A percentile compares a stretch with the other conserved stretches of the same genome.
phyloP scores from a whole-genome alignment of 1,140 invertebrate genomes.

The Drosophila gunungcola region DNA sequence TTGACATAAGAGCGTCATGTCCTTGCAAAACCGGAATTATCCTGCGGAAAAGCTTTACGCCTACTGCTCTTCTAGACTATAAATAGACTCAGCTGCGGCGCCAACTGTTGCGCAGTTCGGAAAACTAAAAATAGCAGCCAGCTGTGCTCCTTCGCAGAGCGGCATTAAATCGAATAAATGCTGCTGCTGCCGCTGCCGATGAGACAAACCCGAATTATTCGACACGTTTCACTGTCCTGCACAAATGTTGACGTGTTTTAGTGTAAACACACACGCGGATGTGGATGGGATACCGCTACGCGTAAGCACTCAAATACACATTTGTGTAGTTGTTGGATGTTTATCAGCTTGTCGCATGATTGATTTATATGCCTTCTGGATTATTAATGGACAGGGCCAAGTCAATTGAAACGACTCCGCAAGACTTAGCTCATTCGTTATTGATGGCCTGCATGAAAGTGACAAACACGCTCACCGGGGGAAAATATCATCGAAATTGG shows the following conservation, averaged over 20 bases:
- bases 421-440: slow-evolving; percentile 60
- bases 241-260: slow-evolving; percentile 35
- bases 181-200: background rate
- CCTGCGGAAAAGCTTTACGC: slow-evolving; percentile 34
- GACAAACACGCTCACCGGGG: slow-evolving; percentile 5
- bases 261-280: slow-evolving; percentile 18
- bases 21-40: slow-evolving; percentile 15
- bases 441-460: slow-evolving; percentile 40
- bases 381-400: slow-evolving; percentile 72
- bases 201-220: slow-evolving; percentile 61
- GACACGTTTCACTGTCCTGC: slow-evolving; percentile 48
- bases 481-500: slow-evolving; percentile 9
- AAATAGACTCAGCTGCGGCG: slow-evolving; percentile 60
- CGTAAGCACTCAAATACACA: slow-evolving; percentile 24
- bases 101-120: slow-evolving; percentile 56
- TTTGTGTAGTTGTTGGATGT: slow-evolving; percentile 57
- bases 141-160: slow-evolving; percentile 26
- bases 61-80: slow-evolving; percentile 47
- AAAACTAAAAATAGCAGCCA: slow-evolving; percentile 68
- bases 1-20: slow-evolving; percentile 10
- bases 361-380: slow-evolving; percentile 70
- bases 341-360: slow-evolving; percentile 79
- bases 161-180: slow-evolving; percentile 74
- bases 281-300: slow-evolving; percentile 2
- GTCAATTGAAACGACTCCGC: slow-evolving; percentile 64